Conservation (phyloP, 2,888 invertebrate species). For the Tanaodytes sp. region DNA sequence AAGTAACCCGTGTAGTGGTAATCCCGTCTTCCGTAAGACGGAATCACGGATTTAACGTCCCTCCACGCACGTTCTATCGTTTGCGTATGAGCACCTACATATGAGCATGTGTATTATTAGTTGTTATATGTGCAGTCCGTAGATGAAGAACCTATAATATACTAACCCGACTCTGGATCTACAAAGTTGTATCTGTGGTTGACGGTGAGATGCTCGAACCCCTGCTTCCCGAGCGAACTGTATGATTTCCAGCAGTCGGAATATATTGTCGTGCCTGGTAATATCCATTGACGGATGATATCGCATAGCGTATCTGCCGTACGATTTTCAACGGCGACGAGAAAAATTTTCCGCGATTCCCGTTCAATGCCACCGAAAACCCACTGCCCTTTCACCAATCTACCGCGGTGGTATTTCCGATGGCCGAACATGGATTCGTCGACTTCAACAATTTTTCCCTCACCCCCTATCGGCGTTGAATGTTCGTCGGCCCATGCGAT, state of each 20-base stretch:
- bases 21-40: not conserved
- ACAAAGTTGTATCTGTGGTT: slow-evolving; percentile 2
- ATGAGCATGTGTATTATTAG: no score
- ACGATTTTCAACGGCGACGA: slow-evolving; percentile 41
- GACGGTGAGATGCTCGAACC: not conserved
- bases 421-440: no score
- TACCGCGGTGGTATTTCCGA: no score
- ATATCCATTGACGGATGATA: not conserved
- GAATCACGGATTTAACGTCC: not conserved
- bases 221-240: not conserved
- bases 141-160: no score
- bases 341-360: slow-evolving; percentile 22
- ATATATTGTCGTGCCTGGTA: not conserved
- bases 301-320: slow-evolving; percentile 36
- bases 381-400: slow-evolving; percentile 49
- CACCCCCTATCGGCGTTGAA: no score
- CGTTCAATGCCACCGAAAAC: slow-evolving; percentile 48
- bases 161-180: not conserved
- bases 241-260: not conserved
- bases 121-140: no score
- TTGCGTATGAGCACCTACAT: not conserved
- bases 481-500: no score
- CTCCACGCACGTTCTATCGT: not conserved
- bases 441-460: no score
- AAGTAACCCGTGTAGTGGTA: not conserved